Evolutionary conservation across 2,797 vertebrate genomes (phyloP), one percentile per base, ranked within the genome.

Genomic region (Myoxocephalus aenaeus): DNA sequence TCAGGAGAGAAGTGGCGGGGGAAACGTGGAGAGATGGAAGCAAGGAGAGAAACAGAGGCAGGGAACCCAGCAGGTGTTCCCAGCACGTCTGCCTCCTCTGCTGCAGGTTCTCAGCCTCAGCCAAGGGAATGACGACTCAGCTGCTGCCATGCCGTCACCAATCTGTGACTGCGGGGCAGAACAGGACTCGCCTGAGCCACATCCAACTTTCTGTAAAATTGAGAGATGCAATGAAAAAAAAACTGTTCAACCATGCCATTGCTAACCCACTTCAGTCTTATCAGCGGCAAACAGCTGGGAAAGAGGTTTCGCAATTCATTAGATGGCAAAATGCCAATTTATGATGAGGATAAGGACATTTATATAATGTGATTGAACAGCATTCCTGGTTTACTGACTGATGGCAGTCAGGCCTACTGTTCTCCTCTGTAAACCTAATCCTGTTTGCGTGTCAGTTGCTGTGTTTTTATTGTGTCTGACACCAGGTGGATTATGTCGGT

Each of bases 401-500:
- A 80, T 76, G 67, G 71, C 86, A 83, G 73, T 72, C 81, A 50
- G 76, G 62, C 72, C 73, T 79, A 70, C 75, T 85, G 82, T 71
- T 83, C 82, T 75, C 72, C 71, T 61, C 79, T 12, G 18, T 76
- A 82, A 86, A 54, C 63, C 77, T 89, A 88, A 94, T 92, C 89
- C 85, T 83, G 83, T 84, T 85, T 86, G 85, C 87, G 80, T 89
- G 88, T 92, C 87, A 80, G 87, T 77, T 88, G 81, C 76, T 87
- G 83, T 89, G 89, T 88, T 92, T 91, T 92, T 88, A 92, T 92
- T 94, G 91, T 92, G 92, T 92, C 90, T 92, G 91, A 94, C 90
- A 93, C 89, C 89, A 93, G 91, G 92, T 94, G 92, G 92, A 93
- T 94, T 94, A 93, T 87, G 91, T 84, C 25, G 78, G 84, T 91